phyloP scores from a whole-genome alignment of 2,888 invertebrate genomes.

The Caradrina kadenii region DNA sequence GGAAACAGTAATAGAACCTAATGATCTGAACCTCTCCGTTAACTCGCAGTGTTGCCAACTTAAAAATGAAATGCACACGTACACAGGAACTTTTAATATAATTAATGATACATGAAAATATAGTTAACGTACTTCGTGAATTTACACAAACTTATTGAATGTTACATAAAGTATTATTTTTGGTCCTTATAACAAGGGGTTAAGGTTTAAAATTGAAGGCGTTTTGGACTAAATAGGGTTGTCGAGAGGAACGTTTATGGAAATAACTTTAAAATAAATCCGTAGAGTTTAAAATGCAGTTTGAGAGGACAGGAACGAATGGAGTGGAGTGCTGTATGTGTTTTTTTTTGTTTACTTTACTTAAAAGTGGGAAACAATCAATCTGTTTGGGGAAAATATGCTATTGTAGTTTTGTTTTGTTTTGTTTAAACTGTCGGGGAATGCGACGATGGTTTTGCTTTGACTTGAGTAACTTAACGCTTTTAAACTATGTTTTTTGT shows the following conservation, averaged over 20 bases:
- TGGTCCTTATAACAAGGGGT: conserved; percentile 31
- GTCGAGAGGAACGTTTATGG: conserved; percentile 75
- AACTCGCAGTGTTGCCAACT: conserved; percentile 41
- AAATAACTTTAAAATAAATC: conserved; percentile 86
- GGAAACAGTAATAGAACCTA: conserved; percentile 19
- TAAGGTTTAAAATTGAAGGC: conserved; percentile 67
- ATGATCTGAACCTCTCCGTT: conserved; percentile 34
- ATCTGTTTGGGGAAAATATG: conserved; percentile 28
- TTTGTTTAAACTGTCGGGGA: not conserved
- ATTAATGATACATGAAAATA: conserved; percentile 62
- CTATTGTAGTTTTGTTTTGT: conserved; percentile 14
- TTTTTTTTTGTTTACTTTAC: conserved; percentile 29
- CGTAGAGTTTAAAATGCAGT: conserved; percentile 82
- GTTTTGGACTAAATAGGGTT: conserved; percentile 36
- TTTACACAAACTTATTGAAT: conserved; percentile 44
- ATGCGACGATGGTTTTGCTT: not conserved
- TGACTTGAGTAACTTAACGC: not conserved
- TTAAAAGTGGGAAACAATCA: conserved; percentile 29
- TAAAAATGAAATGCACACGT: conserved; percentile 58
- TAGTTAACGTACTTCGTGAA: conserved; percentile 56
- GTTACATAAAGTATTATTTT: conserved; percentile 20
- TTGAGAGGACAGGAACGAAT: conserved; percentile 65
- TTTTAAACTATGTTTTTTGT: not conserved
- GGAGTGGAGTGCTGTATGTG: conserved; percentile 63
- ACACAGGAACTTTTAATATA: conserved; percentile 53